Base-by-base conservation (phyloP, 2,888 invertebrate species). In the Rhagium mordax region DNA sequence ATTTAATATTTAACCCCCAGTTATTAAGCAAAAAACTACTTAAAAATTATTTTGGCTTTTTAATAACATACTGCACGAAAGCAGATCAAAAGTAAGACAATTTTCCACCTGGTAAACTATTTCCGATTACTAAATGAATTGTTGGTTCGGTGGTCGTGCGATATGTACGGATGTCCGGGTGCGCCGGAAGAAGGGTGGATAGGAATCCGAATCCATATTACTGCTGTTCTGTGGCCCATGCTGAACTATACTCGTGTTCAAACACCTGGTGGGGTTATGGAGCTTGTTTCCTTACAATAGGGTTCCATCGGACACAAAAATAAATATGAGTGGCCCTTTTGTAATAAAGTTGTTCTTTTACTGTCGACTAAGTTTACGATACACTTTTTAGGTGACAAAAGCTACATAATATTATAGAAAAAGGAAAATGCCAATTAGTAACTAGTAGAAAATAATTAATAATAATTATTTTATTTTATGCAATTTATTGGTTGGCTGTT, bases 151-250 rank as follows among this genome's bases (percentile, higher is more conserved):
- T 83, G 81, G 82, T 75, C 81, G 82, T 78, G 81, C 79, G 79
- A 79, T 83, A 81, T 81, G 82, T 83, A 80, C 83, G 84, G 83
- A 83, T 81, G 83, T 85, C 84, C 85, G 86, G 84, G 82, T 83
- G 78, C 74, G 81, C 84, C 84, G 81, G 78, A 85, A 85, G 83
- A 83, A 83, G 84, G 85, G 83, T 80, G 81, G 82, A 81, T 81
- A 81, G 82, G 83, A 85, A 85, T 84, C 84, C 81, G 83, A 85
- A 85, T 84, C 84, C 81, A 80, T 81, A 82, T 73, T 75, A 77
- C 78, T 76, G 74, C 75, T 71, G 67, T 66, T 61, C 41, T 29
- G 60, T 66, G 70, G 64, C 71, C 70, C 73, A 70, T 74, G 76
- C 57, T 66, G 75, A 72, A 74, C 74, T 74, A 70, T 75, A 77